These are phyloP conservation scores for Parnassius glacialis DNA, from an alignment of 2,888 invertebrate genomes.

Conservation along the genomic window DNA sequence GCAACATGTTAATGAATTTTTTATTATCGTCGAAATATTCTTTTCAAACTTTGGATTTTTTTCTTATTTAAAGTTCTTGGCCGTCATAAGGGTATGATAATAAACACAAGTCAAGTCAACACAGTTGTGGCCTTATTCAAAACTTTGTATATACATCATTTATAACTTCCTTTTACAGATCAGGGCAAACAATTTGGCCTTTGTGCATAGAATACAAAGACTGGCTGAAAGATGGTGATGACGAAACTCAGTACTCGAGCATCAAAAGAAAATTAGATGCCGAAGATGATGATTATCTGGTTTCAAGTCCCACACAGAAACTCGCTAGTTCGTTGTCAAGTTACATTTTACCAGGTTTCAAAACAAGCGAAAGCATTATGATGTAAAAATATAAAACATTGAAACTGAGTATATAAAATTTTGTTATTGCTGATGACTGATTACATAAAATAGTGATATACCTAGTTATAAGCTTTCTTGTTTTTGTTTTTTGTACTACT, in stretches of 20 bases:
- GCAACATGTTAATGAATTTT: no score
- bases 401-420: no score
- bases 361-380: constrained; percentile 57
- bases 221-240: constrained; percentile 59
- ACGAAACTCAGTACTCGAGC: constrained; percentile 61
- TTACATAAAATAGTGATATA: constrained; percentile 15
- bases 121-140: no score
- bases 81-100: no score
- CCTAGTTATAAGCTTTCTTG: constrained; percentile 6
- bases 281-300: constrained; percentile 72
- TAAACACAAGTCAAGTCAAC: no score
- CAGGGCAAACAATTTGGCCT: constrained; percentile 74
- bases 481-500: no score
- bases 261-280: constrained; percentile 61
- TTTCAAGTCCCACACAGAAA: constrained; percentile 57
- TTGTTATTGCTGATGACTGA: no score
- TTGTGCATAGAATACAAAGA: constrained; percentile 79
- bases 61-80: no score
- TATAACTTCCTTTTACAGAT: constrained; percentile 47
- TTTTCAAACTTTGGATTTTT: no score
- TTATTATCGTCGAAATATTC: no score
- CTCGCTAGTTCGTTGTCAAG: constrained; percentile 58
- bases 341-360: constrained; percentile 67
- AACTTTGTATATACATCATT: no score
- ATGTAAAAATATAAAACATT: constrained; percentile 28